A percentile compares a stretch with the other conserved stretches of the same genome.
Conservation (phyloP, 2,113 vertebrate genomes). For the Hippocampus abdominalis region DNA sequence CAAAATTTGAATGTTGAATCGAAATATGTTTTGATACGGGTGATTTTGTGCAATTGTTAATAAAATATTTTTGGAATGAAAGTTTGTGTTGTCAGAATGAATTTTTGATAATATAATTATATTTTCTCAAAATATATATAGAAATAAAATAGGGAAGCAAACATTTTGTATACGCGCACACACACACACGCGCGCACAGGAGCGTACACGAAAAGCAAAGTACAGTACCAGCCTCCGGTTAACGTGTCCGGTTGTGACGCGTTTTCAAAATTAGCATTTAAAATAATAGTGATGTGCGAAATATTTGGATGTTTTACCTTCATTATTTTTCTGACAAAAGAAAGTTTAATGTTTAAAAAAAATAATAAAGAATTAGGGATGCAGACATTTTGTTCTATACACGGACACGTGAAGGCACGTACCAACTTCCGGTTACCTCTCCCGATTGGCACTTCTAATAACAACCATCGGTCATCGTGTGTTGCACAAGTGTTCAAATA, state of each 20-base stretch:
- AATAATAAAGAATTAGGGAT: neutral
- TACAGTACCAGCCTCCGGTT: no score
- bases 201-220: neutral
- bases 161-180: no score
- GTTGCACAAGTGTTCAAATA: neutral
- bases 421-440: neutral
- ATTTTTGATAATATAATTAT: no score
- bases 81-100: neutral
- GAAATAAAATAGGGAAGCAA: no score
- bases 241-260: no score
- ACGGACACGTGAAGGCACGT: conserved; percentile 6
- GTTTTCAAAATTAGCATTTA: neutral
- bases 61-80: neutral
- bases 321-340: neutral
- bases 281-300: neutral
- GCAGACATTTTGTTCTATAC: neutral
- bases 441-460: neutral
- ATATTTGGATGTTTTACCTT: neutral
- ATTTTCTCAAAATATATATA: no score
- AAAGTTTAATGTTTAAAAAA: neutral
- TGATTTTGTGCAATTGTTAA: neutral
- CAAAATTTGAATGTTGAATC: neutral
- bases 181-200: neutral
- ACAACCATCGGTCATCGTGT: neutral
- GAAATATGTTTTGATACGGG: neutral